Conservation (phyloP, 1,140 invertebrate species). For the Caenorhabditis remanei region DNA sequence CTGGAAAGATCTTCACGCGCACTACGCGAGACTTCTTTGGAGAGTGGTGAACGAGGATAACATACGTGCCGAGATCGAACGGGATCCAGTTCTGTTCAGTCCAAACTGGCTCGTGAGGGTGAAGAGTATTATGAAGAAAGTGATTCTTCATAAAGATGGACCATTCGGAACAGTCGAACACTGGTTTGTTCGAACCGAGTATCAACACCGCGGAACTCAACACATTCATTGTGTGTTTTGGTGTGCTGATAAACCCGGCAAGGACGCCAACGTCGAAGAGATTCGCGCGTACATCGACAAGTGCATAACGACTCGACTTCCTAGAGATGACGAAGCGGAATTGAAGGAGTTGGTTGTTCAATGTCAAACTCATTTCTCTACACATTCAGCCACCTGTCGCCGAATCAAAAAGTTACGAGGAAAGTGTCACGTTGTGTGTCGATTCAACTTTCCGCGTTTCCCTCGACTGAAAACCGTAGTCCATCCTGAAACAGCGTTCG, state of each 20-base stretch:
- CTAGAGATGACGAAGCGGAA: background rate
- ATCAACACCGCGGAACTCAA: background rate
- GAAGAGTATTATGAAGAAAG: background rate
- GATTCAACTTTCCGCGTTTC: no score
- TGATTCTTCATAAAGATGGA: background rate
- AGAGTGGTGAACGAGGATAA: slow-evolving; percentile 17
- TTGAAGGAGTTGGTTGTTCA: background rate
- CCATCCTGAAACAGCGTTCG: no score
- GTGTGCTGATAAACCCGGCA: background rate
- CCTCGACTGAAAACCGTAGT: no score
- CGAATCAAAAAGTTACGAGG: background rate
- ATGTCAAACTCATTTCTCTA: background rate
- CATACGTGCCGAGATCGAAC: background rate
- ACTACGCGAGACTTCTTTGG: background rate
- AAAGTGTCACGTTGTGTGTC: background rate
- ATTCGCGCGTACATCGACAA: background rate
- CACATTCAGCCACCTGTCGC: background rate
- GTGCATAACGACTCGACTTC: background rate
- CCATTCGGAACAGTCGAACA: background rate
- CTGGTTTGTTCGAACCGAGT: background rate
- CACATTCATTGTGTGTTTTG: background rate
- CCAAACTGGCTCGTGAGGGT: background rate
- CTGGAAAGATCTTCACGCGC: slow-evolving; percentile 28
- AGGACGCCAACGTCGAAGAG: background rate
- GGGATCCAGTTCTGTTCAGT: slow-evolving; percentile 5